phyloP scores from a whole-genome alignment of 2,113 vertebrate genomes.

The Pipa parva region DNA sequence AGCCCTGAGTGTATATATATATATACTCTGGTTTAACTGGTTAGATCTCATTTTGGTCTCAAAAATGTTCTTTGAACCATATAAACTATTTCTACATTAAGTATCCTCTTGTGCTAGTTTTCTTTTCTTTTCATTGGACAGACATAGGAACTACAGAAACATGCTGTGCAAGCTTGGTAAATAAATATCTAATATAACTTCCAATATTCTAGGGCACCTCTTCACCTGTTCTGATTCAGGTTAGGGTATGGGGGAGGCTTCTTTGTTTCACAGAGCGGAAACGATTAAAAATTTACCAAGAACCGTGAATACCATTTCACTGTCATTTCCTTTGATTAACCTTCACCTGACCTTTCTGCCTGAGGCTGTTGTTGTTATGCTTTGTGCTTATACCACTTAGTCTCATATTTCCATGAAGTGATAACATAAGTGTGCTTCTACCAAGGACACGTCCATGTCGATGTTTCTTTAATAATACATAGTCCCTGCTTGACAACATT shows the following conservation, averaged over 20 bases:
- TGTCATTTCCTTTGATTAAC: conserved; percentile 73
- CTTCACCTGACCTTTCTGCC: conserved; percentile 59
- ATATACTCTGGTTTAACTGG: too few species aligned
- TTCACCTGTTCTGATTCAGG: not conserved
- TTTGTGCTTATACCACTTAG: conserved; percentile 39
- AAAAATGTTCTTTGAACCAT: too few species aligned
- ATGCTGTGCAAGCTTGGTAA: too few species aligned
- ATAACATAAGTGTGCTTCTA: conserved; percentile 4
- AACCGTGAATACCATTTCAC: conserved; percentile 55
- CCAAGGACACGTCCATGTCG: conserved; percentile 6
- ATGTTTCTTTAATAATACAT: conserved; percentile 13
- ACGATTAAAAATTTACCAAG: conserved; percentile 64
- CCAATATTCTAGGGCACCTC: too few species aligned
- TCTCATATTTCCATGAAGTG: conserved; percentile 34
- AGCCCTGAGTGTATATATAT: too few species aligned
- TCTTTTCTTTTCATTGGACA: too few species aligned
- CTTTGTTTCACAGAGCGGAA: conserved; percentile 18
- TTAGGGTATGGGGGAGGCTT: not conserved
- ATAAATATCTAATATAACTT: too few species aligned
- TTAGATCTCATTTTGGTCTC: too few species aligned
- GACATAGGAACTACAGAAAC: too few species aligned
- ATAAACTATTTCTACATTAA: too few species aligned
- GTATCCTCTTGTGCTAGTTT: too few species aligned
- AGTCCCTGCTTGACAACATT: too few species aligned
- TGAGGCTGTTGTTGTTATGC: conserved; percentile 48